Conservation (phyloP, 2,888 invertebrate genomes). For the Craniophora ligustri region DNA sequence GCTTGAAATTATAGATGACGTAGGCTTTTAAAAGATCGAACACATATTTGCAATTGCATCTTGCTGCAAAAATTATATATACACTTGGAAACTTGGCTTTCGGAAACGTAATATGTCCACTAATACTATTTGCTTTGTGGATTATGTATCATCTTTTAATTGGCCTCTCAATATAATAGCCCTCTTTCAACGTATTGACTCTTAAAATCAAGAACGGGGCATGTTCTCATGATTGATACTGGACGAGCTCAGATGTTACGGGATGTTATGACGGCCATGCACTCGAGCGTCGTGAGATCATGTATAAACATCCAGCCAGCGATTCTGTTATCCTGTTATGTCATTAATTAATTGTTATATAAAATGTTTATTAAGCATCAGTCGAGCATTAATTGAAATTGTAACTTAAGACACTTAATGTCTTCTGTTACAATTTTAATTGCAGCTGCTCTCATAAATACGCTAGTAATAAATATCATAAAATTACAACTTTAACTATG, state of each 20-base stretch:
- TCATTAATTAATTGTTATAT: constrained; percentile 43
- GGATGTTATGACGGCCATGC: constrained; percentile 59
- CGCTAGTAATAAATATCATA: too few species aligned
- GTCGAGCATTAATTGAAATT: constrained; percentile 4
- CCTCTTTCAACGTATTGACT: background rate
- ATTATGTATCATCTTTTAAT: background rate
- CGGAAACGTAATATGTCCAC: background rate
- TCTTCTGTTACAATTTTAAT: too few species aligned
- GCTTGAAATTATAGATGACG: constrained; percentile 14
- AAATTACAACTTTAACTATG: background rate
- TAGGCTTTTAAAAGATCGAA: constrained; percentile 1
- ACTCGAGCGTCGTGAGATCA: constrained; percentile 54
- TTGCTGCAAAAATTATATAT: background rate
- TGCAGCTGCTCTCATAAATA: background rate
- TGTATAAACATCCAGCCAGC: constrained; percentile 59
- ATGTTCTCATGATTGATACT: constrained; percentile 20
- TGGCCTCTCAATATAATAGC: background rate
- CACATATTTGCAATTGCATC: background rate
- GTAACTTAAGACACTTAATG: background rate
- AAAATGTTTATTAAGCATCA: constrained; percentile 22
- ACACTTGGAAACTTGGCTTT: background rate
- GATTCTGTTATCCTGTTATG: constrained; percentile 47
- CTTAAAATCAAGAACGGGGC: background rate
- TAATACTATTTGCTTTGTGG: background rate
- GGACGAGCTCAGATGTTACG: constrained; percentile 27